Evolutionary conservation across 2,888 invertebrate species (phyloP), one percentile per base, ranked within the genome.

Genomic region (Coleophora deauratella): DNA sequence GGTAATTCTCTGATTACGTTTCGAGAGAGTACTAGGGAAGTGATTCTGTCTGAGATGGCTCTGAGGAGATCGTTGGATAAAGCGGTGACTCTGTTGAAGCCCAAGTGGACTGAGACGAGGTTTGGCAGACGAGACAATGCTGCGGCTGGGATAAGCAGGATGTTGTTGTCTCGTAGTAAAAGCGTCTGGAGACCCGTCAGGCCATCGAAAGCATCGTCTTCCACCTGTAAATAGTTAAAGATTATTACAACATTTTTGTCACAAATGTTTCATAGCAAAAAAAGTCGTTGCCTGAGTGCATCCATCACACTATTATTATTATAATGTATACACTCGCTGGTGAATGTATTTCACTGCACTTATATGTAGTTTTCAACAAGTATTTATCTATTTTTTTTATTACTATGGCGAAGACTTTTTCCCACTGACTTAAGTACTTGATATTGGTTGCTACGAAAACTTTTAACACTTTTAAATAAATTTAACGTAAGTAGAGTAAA

Each of bases 1-100:
- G 96, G 96, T 43, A 97, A 84, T 79, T 96, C 96, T 38, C 95
- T 88, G 31, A 97, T 93, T 2, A 96, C 91, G 71, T 97, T 97
- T 48, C 93, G 89, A 0, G 94, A 91, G 27, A 97, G 79, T 0
- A 92, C 91, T 41, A 97, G 77, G 2, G 89, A 88, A n/a, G 89
- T 90, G 0, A 92, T 90, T 61, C 89, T 88, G 42, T 91, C 90
- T 0, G 93, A 91, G 33, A 93, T 88, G 0, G 93, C 90, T 45
- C 90, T 87, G 1, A 95, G 81, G 45, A 94, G 91, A 54, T 94
- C 94, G 8, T 90, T 90, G 0, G 95, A 94, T 34, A 96, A 72
- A 0, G 95, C 96, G 0, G 95, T 94, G 3, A 97, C 93, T 51
- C 96, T 87, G 72, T 97, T 97, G 69, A 91, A 96, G 51, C 95